phyloP scores from a whole-genome alignment of 1,140 invertebrate species.

The Pseudomyrmex sp. region DNA sequence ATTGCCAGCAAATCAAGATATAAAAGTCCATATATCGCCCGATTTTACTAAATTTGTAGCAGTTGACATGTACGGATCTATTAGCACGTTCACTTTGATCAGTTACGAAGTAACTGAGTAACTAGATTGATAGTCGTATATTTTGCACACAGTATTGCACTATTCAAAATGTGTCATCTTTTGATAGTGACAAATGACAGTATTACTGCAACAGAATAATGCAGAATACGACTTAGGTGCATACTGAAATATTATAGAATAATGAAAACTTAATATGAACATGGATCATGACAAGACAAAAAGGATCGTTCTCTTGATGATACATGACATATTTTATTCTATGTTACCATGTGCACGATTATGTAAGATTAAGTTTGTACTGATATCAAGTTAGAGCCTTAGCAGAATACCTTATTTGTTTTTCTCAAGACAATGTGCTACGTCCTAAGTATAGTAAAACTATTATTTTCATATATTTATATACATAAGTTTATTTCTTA shows the following conservation, averaged over 20 bases:
- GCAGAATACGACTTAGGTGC: not conserved
- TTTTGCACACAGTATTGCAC: constrained; percentile 50
- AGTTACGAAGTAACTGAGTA: constrained; percentile 70
- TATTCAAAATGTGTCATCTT: constrained; percentile 9
- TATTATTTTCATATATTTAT: too few relatives aligned
- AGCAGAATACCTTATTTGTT: too few relatives aligned
- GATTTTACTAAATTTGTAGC: constrained; percentile 82
- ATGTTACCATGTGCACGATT: too few relatives aligned
- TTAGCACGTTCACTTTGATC: constrained; percentile 79
- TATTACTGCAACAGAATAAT: not conserved
- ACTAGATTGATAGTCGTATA: constrained; percentile 49
- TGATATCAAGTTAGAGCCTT: too few relatives aligned
- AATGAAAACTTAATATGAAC: not conserved
- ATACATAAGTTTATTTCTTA: too few relatives aligned
- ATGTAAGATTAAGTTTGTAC: too few relatives aligned
- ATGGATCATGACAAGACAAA: not conserved
- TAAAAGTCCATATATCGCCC: constrained; percentile 78
- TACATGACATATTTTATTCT: too few relatives aligned
- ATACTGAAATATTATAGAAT: not conserved
- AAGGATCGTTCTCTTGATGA: too few relatives aligned
- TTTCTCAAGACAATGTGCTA: too few relatives aligned
- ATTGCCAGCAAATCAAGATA: constrained; percentile 74
- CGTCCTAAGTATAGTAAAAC: too few relatives aligned
- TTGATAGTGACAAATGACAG: not conserved
- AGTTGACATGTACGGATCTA: constrained; percentile 80